Conservation (phyloP, 2,888 invertebrate genomes). For the Danaus chrysippus region DNA sequence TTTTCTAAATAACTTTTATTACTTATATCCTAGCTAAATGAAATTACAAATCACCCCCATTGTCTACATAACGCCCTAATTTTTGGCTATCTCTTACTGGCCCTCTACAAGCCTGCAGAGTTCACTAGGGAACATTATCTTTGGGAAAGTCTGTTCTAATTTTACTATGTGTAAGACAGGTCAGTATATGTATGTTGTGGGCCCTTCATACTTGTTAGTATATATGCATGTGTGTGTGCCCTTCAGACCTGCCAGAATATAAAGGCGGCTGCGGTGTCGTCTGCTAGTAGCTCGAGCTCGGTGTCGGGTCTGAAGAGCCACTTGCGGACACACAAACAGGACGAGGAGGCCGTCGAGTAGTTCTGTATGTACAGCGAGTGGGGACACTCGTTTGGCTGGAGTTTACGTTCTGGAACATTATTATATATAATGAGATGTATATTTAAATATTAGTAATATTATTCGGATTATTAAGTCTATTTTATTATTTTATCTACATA, state of each 20-base stretch:
- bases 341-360: slow-evolving; percentile 97
- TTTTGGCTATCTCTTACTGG: background rate
- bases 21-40: too few relatives aligned
- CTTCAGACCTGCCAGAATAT: slow-evolving; percentile 89
- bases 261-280: slow-evolving; percentile 87
- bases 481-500: too few relatives aligned
- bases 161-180: background rate
- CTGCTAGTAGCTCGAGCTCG: slow-evolving; percentile 80
- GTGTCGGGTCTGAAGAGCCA: slow-evolving; percentile 90
- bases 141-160: too few relatives aligned
- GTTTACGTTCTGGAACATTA: slow-evolving; percentile 88
- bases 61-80: background rate
- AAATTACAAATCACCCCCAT: background rate
- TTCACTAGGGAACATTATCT: too few relatives aligned
- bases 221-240: too few relatives aligned
- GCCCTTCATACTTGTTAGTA: slow-evolving; percentile 86
- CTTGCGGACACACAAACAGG: slow-evolving; percentile 92
- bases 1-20: too few relatives aligned
- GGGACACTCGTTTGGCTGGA: slow-evolving; percentile 95
- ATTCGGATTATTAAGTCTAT: too few relatives aligned
- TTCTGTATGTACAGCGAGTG: slow-evolving; percentile 99
- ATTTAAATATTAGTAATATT: too few relatives aligned
- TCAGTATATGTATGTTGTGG: too few relatives aligned
- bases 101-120: background rate
- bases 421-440: too few relatives aligned